These are phyloP conservation scores for Lamprologus ornatipinnis DNA, from an alignment of 2,113 vertebrate species.

Conservation along the genomic window DNA sequence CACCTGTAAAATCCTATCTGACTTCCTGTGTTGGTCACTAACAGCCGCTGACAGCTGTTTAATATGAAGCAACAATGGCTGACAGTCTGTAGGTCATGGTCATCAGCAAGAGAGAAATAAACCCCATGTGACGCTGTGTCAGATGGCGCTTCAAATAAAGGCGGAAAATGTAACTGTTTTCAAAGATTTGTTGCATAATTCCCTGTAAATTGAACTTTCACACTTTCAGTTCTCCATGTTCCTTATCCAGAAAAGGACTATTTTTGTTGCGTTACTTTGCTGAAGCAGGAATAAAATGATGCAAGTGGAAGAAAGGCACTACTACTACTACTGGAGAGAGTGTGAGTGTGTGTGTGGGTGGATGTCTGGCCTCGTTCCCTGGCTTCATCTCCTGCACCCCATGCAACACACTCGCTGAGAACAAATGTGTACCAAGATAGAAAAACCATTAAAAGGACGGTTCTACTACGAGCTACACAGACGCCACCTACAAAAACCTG, in stretches of 20 bases:
- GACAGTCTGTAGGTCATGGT: slow-evolving; percentile 45
- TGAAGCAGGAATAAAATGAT: slow-evolving; percentile 41
- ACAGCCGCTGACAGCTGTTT: slow-evolving; percentile 44
- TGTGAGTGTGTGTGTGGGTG: slow-evolving; percentile 34
- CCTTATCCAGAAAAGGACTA: background rate
- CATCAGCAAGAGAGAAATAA: slow-evolving; percentile 28
- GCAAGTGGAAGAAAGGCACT: slow-evolving; percentile 54
- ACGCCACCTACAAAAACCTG: background rate
- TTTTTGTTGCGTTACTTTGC: slow-evolving; percentile 29
- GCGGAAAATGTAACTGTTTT: background rate
- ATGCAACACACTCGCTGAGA: slow-evolving; percentile 30
- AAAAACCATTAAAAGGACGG: background rate
- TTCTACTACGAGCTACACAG: slow-evolving; percentile 10
- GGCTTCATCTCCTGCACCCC: slow-evolving; percentile 32
- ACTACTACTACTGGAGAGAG: slow-evolving; percentile 38
- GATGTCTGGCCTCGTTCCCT: slow-evolving; percentile 57
- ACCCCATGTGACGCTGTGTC: background rate
- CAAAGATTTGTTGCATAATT: background rate
- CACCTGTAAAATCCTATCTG: slow-evolving; percentile 46
- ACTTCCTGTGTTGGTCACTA: slow-evolving; percentile 9
- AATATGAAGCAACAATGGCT: slow-evolving; percentile 41
- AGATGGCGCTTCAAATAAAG: slow-evolving; percentile 10
- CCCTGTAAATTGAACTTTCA: background rate
- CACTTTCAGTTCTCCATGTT: background rate
- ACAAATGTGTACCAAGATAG: slow-evolving; percentile 35